phyloP scores from a whole-genome alignment of 2,797 vertebrate species.

The Apogon hyalosoma region DNA sequence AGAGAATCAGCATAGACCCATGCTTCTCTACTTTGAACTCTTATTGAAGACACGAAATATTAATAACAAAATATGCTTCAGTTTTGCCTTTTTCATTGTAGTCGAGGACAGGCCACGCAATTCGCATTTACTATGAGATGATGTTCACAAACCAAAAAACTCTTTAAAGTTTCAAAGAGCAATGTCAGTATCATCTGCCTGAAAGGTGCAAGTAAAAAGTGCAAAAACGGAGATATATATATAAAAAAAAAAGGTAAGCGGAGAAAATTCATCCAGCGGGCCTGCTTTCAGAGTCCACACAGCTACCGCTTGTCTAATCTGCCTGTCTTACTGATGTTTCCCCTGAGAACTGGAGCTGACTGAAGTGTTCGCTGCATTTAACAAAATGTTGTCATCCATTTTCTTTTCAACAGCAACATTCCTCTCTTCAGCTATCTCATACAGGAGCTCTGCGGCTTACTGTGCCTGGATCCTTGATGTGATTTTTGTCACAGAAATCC shows the following conservation, averaged over 20 bases:
- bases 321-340: slow-evolving; percentile 19
- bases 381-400: slow-evolving; percentile 19
- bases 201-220: neutral
- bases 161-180: no score
- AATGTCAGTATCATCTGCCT: neutral
- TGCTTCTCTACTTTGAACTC: no score
- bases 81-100: no score
- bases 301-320: neutral
- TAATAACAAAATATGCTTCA: no score
- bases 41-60: no score
- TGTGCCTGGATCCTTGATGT: no score
- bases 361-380: slow-evolving; percentile 28
- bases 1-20: no score
- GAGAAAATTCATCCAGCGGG: slow-evolving; percentile 1
- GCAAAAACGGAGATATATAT: neutral
- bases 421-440: slow-evolving; percentile 16
- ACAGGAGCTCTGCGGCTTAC: neutral
- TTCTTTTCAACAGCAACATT: slow-evolving; percentile 14
- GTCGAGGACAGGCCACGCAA: no score
- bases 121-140: no score
- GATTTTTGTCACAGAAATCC: no score
- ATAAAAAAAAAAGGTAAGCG: neutral
- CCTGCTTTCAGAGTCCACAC: slow-evolving; percentile 11
- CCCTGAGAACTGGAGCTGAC: slow-evolving; percentile 16
- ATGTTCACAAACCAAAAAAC: no score